These are phyloP conservation scores for Cetonia aurata DNA, from an alignment of 2,888 invertebrate species.

Conservation along the genomic window DNA sequence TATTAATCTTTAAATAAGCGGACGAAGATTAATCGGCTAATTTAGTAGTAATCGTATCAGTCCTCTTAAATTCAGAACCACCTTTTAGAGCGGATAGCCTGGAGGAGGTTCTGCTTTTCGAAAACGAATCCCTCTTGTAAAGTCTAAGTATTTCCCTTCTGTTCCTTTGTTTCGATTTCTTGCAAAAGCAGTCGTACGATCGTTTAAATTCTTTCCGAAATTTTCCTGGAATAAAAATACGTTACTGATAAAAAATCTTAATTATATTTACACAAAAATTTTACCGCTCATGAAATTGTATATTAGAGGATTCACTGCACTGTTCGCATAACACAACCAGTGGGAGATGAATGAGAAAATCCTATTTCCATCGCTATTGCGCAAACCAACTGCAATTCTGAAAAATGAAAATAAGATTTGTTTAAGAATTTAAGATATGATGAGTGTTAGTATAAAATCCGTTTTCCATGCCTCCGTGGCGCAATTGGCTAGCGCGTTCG, in stretches of 20 bases:
- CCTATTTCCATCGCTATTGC: slow-evolving; percentile 74
- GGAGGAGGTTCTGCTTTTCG: slow-evolving; percentile 40
- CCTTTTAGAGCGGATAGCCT: slow-evolving; percentile 28
- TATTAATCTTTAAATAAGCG: too few species aligned
- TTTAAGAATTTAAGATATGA: background rate
- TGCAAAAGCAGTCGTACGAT: slow-evolving; percentile 72
- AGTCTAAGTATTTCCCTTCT: slow-evolving; percentile 19
- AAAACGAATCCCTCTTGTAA: slow-evolving; percentile 27
- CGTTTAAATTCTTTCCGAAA: slow-evolving; percentile 80
- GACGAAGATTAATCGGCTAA: slow-evolving; percentile 18
- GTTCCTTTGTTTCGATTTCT: slow-evolving; percentile 5
- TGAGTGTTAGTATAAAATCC: too few species aligned
- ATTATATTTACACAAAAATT: background rate
- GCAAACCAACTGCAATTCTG: slow-evolving; percentile 74
- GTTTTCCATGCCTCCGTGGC: slow-evolving; percentile 79
- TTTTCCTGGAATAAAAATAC: slow-evolving; percentile 71
- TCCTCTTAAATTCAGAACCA: slow-evolving; percentile 33
- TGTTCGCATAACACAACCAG: slow-evolving; percentile 92
- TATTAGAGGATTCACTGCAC: slow-evolving; percentile 92
- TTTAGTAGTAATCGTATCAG: slow-evolving; percentile 38
- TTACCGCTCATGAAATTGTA: slow-evolving; percentile 97
- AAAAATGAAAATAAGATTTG: slow-evolving; percentile 52
- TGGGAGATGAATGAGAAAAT: slow-evolving; percentile 82
- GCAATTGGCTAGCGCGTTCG: slow-evolving; percentile 98
- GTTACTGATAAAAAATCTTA: background rate